phyloP scores from a whole-genome alignment of 2,888 invertebrate species.

The Cataglyphis altisquamis region DNA sequence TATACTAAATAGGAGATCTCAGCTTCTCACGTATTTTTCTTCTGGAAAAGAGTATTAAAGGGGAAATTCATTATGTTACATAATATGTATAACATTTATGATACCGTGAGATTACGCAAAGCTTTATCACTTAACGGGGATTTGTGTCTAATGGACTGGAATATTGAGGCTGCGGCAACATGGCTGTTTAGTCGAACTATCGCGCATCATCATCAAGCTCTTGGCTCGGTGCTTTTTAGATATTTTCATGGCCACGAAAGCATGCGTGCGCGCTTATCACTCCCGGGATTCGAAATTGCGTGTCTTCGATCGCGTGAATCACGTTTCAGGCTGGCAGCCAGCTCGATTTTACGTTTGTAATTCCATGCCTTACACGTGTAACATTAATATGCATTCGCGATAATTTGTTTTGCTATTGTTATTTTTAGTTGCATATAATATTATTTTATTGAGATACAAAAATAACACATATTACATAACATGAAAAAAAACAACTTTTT shows the following conservation, averaged over 20 bases:
- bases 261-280: slow-evolving; percentile 8
- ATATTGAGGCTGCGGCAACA: slow-evolving; percentile 21
- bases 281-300: not conserved
- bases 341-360: not conserved
- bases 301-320: not conserved
- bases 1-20: not conserved
- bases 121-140: slow-evolving; percentile 22
- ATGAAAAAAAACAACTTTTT: not conserved
- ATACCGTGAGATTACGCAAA: slow-evolving; percentile 5
- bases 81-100: not conserved
- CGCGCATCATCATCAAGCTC: not conserved
- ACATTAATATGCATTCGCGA: not conserved
- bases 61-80: not conserved
- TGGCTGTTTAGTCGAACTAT: not conserved
- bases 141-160: slow-evolving; percentile 35
- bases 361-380: not conserved
- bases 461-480: not conserved
- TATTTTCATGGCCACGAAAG: slow-evolving; percentile 20
- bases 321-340: not conserved
- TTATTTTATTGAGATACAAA: not conserved
- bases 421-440: not conserved
- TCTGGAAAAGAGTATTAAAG: not conserved
- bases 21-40: not conserved
- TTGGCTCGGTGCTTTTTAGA: not conserved
- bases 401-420: not conserved